phyloP scores from a whole-genome alignment of 2,888 invertebrate genomes.

The Serripes groenlandicus region DNA sequence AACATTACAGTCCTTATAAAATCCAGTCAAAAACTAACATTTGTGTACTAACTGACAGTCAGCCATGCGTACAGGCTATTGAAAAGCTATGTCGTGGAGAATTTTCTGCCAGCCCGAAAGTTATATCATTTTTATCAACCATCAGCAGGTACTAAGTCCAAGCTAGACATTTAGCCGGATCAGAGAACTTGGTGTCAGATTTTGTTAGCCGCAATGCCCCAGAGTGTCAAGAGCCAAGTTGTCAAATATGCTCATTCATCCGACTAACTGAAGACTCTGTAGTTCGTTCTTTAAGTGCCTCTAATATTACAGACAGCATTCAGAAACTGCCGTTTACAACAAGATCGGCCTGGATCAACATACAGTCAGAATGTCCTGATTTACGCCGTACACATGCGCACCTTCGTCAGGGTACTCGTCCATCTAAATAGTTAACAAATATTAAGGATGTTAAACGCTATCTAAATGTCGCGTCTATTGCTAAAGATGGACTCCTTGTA shows the following conservation, averaged over 20 bases:
- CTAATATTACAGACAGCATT: constrained; percentile 38
- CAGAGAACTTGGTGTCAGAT: constrained; percentile 62
- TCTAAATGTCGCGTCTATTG: constrained; percentile 56
- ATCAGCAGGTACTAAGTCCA: constrained; percentile 53
- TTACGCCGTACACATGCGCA: constrained; percentile 65
- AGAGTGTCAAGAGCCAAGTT: constrained; percentile 53
- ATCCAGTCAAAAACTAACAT: constrained; percentile 67
- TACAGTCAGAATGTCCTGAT: constrained; percentile 70
- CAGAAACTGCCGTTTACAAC: constrained; percentile 57
- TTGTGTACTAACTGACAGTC: constrained; percentile 65
- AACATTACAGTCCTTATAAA: constrained; percentile 68
- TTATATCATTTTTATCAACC: constrained; percentile 61
- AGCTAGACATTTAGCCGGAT: constrained; percentile 48
- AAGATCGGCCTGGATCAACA: constrained; percentile 57
- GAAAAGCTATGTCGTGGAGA: constrained; percentile 67
- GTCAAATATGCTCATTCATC: constrained; percentile 64
- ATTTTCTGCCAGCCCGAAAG: constrained; percentile 65
- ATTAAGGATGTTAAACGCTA: constrained; percentile 68
- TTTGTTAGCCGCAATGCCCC: constrained; percentile 63
- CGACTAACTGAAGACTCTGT: constrained; percentile 60
- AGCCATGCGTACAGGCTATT: constrained; percentile 70
- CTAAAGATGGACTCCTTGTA: constrained; percentile 68
- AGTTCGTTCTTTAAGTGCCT: constrained; percentile 35
- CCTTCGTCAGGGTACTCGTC: constrained; percentile 69
- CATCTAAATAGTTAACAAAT: constrained; percentile 70